phyloP scores from a whole-genome alignment of 2,888 invertebrate genomes.

The Furcula furcula region DNA sequence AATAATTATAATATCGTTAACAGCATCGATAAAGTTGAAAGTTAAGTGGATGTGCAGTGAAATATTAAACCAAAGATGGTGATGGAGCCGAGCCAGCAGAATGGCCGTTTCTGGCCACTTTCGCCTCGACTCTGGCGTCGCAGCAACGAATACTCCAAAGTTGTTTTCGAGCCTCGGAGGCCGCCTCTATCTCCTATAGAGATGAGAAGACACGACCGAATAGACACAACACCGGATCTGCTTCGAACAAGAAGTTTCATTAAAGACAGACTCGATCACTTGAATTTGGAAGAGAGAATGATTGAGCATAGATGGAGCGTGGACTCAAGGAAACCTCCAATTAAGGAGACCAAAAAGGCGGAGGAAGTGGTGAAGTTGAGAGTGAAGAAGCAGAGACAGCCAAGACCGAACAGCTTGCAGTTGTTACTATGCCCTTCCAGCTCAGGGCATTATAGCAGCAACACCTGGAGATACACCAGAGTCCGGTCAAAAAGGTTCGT shows the following conservation, averaged over 20 bases:
- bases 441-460: constrained; percentile 74
- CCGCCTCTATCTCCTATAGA: constrained; percentile 66
- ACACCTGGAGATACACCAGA: constrained; percentile 73
- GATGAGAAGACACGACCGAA: constrained; percentile 41
- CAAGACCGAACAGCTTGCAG: constrained; percentile 73
- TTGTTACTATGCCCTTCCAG: constrained; percentile 68
- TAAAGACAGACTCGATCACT: constrained; percentile 57
- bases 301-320: constrained; percentile 56
- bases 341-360: constrained; percentile 53
- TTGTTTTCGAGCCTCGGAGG: constrained; percentile 71
- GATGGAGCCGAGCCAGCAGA: constrained; percentile 69
- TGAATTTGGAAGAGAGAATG: constrained; percentile 54
- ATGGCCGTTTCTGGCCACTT: constrained; percentile 71
- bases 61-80: constrained; percentile 59
- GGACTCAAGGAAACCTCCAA: constrained; percentile 63
- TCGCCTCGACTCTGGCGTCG: constrained; percentile 73
- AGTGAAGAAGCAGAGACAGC: constrained; percentile 65
- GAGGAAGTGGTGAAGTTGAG: constrained; percentile 67
- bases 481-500: constrained; percentile 72
- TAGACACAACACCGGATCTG: constrained; percentile 61
- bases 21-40: constrained; percentile 55
- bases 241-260: constrained; percentile 57
- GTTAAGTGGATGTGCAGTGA: constrained; percentile 35
- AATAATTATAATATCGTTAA: constrained; percentile 5
- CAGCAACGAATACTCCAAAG: constrained; percentile 73